Base-by-base conservation (phyloP, 2,888 invertebrate genomes). In the Antitype chi region DNA sequence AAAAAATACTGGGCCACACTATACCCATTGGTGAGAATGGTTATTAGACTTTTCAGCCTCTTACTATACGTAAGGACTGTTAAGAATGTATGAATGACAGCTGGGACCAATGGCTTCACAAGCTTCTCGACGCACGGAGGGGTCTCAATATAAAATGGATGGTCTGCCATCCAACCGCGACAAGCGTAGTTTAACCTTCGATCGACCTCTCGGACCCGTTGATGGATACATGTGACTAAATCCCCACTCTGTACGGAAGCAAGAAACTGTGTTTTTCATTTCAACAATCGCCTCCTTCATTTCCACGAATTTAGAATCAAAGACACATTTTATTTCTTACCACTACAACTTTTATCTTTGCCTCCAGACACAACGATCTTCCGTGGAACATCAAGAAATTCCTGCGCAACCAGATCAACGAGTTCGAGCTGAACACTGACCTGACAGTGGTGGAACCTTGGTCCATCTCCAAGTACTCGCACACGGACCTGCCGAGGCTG, bases 361-460 rank as follows among this genome's bases (percentile, higher is more conserved):
- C 43, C 11, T 11, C 43, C 43, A 47, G 43, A 47, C 97, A 97
- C 94, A 97, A 98, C 93, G 98, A 98, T 90, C 94, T 98, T 49
- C 98, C 98, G 1, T 98, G 98, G 98, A 98, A 98, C 93, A 97
- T 98, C 83, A 94, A 98, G 79, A 98, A 98, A 92, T 98, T 98
- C 89, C 96, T 98, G 0, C 97, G 98, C 90, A 98, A 98, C 93
- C 97, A 97, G 90, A 97, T 97, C 91, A 97, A 97, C 77, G 97
- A 97, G 62, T 97, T 97, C 76, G 97, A 97, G 74, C 95, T 97
- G 89, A 97, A 97, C 90, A 97, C 97, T 17, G 97, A 97, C 87
- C 92, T 97, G 71, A 97, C 97, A 1, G 91, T 96, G 53, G 97
- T 97, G 76, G 96, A 97, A 71, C 97, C 97, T 0, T 97, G 97